Base-by-base conservation (phyloP, 2,888 invertebrate genomes). In the Tricholauxania praeusta region DNA sequence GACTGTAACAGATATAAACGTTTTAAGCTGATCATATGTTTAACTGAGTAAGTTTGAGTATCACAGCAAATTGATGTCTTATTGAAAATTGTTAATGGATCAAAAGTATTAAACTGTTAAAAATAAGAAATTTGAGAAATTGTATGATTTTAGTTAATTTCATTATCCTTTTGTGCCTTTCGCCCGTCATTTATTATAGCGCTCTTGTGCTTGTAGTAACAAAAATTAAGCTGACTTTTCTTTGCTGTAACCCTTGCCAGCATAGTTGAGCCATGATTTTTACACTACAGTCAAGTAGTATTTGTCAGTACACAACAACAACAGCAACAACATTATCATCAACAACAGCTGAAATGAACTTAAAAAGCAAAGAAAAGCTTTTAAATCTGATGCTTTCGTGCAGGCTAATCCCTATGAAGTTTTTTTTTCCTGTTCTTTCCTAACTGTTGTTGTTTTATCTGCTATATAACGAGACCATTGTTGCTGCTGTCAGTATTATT, bases 331-430 rank as follows among this genome's bases (percentile, higher is more conserved):
- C 64, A 69, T 63, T 72, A 86, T 85, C 85, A 87, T 83, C 84
- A 84, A 86, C 53, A 70, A 22, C 70, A 63, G 49, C 53, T 70
- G 47, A 62, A 70, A 70, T 70, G 52, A 63, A 86, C 86, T 86
- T 85, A 86, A 86, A 53, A 62, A 70, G 62, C 62, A 70, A 70
- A 62, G 70, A 70, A 70, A 86, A 83, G 85, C 86, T 85, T 86
- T 86, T 80, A 72, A 69, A 74, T 76, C 53, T 65, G 72, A 48
- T 74, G 52, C 67, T 65, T 65, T 73, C 72, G 63, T 74, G 63
- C 70, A 52, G 53, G 70, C 70, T 70, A 70, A 70, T 70, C 70
- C 70, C 39, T 60, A 32, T 39, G 51, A 69, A 62, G 69, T 22
- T 55, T 55, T 19, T 57, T 53, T 17, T 22, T 49, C 17, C 74